phyloP scores from a whole-genome alignment of 2,113 vertebrate species.

The Coturnix japonica region DNA sequence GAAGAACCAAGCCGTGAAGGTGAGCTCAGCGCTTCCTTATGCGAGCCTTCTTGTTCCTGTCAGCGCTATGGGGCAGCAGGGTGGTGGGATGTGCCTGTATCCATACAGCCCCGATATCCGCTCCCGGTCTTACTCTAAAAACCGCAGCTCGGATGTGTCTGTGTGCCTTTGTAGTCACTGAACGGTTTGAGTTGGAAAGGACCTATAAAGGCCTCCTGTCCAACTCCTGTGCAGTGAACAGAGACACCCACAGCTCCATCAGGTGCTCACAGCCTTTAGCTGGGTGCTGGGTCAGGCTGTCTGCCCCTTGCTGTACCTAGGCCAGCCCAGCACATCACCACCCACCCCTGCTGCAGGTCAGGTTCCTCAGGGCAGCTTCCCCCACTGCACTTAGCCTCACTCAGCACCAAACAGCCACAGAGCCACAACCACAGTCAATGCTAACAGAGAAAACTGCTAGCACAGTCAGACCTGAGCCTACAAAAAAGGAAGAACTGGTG shows the following conservation, averaged over 20 bases:
- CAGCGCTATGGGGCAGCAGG: not conserved
- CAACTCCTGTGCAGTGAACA: too few species aligned
- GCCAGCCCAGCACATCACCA: not conserved
- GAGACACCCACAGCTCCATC: too few species aligned
- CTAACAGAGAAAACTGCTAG: not conserved
- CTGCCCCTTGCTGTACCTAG: not conserved
- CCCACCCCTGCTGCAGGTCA: not conserved
- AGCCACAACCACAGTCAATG: not conserved
- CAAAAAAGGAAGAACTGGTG: constrained; percentile 46
- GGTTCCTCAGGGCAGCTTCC: not conserved
- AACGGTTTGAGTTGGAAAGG: too few species aligned
- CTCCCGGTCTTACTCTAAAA: not conserved
- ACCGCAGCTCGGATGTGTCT: not conserved
- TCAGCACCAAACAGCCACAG: fast-evolving
- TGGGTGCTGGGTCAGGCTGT: not conserved
- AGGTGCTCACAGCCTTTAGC: not conserved
- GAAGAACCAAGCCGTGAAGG: constrained; percentile 97
- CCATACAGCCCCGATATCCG: fast-evolving
- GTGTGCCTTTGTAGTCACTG: not conserved
- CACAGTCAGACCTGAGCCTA: not conserved
- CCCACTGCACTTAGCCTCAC: not conserved
- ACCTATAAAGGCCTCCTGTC: too few species aligned
- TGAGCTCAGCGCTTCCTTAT: constrained; percentile 47
- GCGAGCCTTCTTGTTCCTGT: not conserved
- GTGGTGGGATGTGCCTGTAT: not conserved